phyloP scores from a whole-genome alignment of 2,888 invertebrate species.

The Drosophila acutilabella region DNA sequence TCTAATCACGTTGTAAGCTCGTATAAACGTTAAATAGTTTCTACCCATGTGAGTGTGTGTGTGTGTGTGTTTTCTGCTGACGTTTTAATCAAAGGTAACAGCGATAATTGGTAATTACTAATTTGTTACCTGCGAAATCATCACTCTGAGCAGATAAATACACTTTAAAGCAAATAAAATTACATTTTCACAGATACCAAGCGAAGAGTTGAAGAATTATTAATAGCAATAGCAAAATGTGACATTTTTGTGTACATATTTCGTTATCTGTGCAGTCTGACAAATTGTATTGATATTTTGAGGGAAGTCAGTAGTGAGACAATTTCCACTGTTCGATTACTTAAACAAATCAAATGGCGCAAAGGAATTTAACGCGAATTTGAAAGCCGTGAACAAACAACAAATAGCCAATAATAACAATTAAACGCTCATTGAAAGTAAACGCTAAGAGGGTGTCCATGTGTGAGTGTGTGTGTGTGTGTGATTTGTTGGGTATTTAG shows the following conservation, averaged over 20 bases:
- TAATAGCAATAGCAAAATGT: constrained; percentile 36
- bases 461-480: too few relatives aligned
- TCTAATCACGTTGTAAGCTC: constrained; percentile 31
- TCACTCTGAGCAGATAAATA: constrained; percentile 22
- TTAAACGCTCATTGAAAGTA: constrained; percentile 64
- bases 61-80: constrained; percentile 18
- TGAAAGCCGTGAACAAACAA: constrained; percentile 43
- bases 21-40: constrained; percentile 30
- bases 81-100: constrained; percentile 60
- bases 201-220: constrained; percentile 32
- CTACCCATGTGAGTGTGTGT: constrained; percentile 6
- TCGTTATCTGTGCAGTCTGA: constrained; percentile 55
- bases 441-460: constrained; percentile 32
- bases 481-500: constrained; percentile 14
- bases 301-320: constrained; percentile 22
- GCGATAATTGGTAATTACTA: constrained; percentile 67
- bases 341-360: constrained; percentile 26
- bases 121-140: constrained; percentile 47
- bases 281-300: constrained; percentile 25
- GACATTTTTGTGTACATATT: constrained; percentile 38
- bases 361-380: constrained; percentile 12
- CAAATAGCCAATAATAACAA: constrained; percentile 72
- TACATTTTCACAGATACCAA: constrained; percentile 32
- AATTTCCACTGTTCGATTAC: constrained; percentile 44
- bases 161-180: constrained; percentile 59